Evolutionary conservation across 2,797 vertebrate species (phyloP), one percentile per base, ranked within the genome.

Genomic region (Lycodopsis pacificus): DNA sequence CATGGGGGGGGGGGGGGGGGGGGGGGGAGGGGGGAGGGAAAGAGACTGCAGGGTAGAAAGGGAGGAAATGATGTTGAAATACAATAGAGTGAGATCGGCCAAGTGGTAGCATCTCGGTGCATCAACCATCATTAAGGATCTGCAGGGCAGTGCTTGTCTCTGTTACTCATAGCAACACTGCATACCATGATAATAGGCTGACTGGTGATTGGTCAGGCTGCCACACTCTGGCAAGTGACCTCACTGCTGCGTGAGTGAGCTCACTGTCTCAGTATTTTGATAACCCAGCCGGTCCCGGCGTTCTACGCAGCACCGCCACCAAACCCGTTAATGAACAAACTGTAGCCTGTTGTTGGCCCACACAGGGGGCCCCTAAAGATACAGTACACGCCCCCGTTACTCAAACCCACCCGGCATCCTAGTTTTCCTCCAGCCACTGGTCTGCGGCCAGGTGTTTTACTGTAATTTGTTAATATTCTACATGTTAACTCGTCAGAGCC

Each of bases 141-240:
- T 0, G 65, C 42, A 54, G 88, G 81, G 88, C 84, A 65, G 84
- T 64, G 83, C 89, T 89, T 84, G 89, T 84, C 89, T 89, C 90
- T 71, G 93, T 94, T 93, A 94, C 93, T 93, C 93, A 94, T 93
- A 87, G 93, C 93, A 94, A 94, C 93, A 89, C 89, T 89, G 87
- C 91, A 93, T 91, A 89, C 93, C 90, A 89, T 81, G 91, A 93
- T 92, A 92, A 92, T 91, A 87, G 90, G 73, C 91, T 82, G 91
- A 91, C 79, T 86, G 92, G 87, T 90, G 93, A 94, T 93, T 93
- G 93, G 93, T 91, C 90, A 81, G 90, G 83, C 87, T 90, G 86
- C 89, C 82, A 88, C 85, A 84, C 91, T 91, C 89, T 71, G 73
- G 90, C 89, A 82, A 89, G 90, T 93, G 93, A 94, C 92, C 93